phyloP scores from a whole-genome alignment of 2,888 invertebrate genomes.

The Hyposoter didymator region DNA sequence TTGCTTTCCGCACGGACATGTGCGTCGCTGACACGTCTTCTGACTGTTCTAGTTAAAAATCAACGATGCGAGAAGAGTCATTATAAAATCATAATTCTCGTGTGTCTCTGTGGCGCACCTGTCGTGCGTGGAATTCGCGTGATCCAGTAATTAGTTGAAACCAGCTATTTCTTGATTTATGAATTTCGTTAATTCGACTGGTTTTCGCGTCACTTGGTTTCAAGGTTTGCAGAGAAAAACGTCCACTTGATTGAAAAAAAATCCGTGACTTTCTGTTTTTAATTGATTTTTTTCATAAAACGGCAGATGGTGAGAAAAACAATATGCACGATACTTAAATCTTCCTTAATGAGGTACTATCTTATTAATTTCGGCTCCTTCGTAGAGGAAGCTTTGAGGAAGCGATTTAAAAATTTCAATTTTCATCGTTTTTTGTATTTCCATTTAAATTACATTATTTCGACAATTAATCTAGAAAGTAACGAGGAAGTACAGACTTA shows the following conservation, averaged over 20 bases:
- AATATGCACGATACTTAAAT: too few species aligned
- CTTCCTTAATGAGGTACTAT: too few species aligned
- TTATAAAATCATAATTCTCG: slow-evolving; percentile 57
- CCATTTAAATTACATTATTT: too few species aligned
- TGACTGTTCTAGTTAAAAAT: slow-evolving; percentile 26
- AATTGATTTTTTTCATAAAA: not conserved
- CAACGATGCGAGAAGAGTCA: slow-evolving; percentile 22
- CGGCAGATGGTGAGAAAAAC: not conserved
- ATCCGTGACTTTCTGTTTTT: too few species aligned
- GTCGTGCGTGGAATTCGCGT: slow-evolving; percentile 63
- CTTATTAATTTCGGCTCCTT: too few species aligned
- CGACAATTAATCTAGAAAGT: too few species aligned
- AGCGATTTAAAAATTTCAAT: too few species aligned
- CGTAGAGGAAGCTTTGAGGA: too few species aligned
- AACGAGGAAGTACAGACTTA: too few species aligned
- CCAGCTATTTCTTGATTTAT: slow-evolving; percentile 27
- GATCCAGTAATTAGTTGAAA: slow-evolving; percentile 63
- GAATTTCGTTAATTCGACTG: not conserved
- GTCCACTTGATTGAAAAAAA: too few species aligned
- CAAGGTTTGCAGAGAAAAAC: too few species aligned
- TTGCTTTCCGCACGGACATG: slow-evolving; percentile 1
- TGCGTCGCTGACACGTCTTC: slow-evolving; percentile 2
- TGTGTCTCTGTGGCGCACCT: slow-evolving; percentile 63
- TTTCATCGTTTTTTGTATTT: too few species aligned
- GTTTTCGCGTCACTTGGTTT: not conserved